phyloP scores from a whole-genome alignment of 2,797 vertebrate genomes.

The Amblyopsis hoosieri region DNA sequence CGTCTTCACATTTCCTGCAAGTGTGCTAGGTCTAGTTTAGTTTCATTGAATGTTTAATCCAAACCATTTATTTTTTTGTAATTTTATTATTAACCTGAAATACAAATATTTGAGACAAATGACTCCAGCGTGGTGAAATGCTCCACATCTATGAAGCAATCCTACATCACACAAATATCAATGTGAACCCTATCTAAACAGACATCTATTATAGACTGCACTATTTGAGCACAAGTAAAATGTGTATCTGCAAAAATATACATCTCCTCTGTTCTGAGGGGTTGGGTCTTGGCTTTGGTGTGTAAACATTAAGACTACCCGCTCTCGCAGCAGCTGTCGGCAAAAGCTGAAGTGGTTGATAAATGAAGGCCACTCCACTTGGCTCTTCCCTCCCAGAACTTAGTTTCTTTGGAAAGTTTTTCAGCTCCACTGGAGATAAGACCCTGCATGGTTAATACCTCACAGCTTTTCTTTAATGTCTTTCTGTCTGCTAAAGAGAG shows the following conservation, averaged over 20 bases:
- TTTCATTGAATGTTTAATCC: neutral
- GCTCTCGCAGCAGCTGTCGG: conserved; percentile 60
- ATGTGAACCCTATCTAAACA: conserved; percentile 6
- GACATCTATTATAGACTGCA: neutral
- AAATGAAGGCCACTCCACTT: conserved; percentile 61
- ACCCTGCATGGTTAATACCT: conserved; percentile 14
- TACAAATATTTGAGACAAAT: neutral
- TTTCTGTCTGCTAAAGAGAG: conserved; percentile 17
- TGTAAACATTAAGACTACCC: conserved; percentile 64
- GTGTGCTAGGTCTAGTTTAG: neutral
- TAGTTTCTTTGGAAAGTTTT: conserved; percentile 25
- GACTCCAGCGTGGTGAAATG: no score
- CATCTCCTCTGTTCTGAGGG: conserved; percentile 58
- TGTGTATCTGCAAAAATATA: conserved; percentile 45
- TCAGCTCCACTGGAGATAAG: conserved; percentile 17
- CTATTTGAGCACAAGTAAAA: conserved; percentile 29
- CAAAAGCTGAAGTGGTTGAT: conserved; percentile 66
- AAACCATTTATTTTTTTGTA: neutral
- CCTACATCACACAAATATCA: conserved; percentile 10
- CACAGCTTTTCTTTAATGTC: conserved; percentile 6
- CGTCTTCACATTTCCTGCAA: no score
- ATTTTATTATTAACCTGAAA: neutral
- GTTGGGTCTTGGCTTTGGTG: conserved; percentile 48
- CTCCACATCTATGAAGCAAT: neutral
- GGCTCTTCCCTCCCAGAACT: conserved; percentile 34